phyloP scores from a whole-genome alignment of 2,888 invertebrate species.

The Drosophila macrospina region DNA sequence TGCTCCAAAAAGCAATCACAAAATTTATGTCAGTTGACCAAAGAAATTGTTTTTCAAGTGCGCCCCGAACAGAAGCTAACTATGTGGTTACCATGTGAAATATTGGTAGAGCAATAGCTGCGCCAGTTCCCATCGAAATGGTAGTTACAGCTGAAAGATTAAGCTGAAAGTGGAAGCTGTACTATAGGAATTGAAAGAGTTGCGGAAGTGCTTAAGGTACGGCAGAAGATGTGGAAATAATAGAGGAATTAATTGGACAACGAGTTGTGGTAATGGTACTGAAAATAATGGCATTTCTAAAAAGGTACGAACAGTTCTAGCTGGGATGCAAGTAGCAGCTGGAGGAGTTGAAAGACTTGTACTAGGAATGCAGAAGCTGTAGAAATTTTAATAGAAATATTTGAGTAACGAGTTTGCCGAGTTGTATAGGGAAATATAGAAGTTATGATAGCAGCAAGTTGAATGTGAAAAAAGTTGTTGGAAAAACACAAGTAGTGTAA shows the following conservation, averaged over 20 bases:
- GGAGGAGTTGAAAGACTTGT: not conserved
- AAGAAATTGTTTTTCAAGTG: conserved; percentile 23
- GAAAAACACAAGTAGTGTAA: not conserved
- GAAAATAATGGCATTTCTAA: not conserved
- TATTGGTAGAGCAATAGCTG: not conserved
- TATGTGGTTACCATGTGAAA: conserved; percentile 10
- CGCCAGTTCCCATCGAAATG: not conserved
- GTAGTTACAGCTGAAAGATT: not conserved
- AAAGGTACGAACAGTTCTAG: not conserved
- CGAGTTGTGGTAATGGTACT: too few species aligned
- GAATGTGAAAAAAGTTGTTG: not conserved
- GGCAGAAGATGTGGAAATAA: not conserved
- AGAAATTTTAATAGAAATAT: not conserved
- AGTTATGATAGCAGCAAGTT: not conserved
- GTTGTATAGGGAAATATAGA: not conserved
- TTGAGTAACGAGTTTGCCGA: not conserved
- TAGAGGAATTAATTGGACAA: not conserved
- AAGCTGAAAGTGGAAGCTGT: not conserved
- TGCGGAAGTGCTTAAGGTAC: not conserved
- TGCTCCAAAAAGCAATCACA: conserved; percentile 24
- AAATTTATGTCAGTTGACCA: conserved; percentile 26
- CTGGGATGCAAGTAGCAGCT: not conserved
- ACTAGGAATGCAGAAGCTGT: not conserved
- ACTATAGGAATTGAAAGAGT: not conserved
- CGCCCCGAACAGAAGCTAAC: conserved; percentile 12